These are phyloP conservation scores for Prionailurus viverrinus DNA, from an alignment of 2,113 vertebrate genomes.

Conservation along the genomic window DNA sequence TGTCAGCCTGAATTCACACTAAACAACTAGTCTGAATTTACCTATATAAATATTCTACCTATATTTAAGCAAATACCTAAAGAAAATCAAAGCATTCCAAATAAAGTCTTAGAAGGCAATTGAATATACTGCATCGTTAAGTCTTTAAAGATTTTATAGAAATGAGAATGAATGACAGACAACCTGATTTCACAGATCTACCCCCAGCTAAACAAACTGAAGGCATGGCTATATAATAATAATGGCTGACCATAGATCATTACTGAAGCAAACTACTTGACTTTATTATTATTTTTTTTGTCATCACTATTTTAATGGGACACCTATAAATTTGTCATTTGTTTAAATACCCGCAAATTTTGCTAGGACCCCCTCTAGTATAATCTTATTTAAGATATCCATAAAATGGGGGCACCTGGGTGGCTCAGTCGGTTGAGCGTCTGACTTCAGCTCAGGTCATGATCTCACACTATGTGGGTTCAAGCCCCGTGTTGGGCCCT, in stretches of 20 bases:
- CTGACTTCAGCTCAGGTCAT: no score
- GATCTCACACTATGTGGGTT: no score
- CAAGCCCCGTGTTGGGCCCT: no score
- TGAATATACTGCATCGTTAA: background rate
- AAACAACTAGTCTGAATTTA: background rate
- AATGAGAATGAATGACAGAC: background rate
- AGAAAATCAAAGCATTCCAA: constrained; percentile 43
- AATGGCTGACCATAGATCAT: constrained; percentile 82
- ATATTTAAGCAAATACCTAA: constrained; percentile 41
- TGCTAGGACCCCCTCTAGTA: constrained; percentile 86
- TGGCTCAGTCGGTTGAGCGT: no score
- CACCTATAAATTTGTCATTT: constrained; percentile 90
- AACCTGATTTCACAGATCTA: background rate
- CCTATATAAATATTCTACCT: background rate
- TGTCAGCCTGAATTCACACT: background rate
- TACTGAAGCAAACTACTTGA: constrained; percentile 80
- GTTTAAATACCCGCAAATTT: constrained; percentile 89
- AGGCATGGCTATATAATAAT: background rate
- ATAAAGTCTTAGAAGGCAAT: background rate
- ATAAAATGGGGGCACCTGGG: constrained; percentile 83
- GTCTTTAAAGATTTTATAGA: background rate
- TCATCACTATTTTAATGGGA: constrained; percentile 88
- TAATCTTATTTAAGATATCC: constrained; percentile 87
- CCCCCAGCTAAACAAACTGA: background rate
- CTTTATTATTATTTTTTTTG: constrained; percentile 75